A percentile compares a stretch with the other conserved stretches of the same genome.
phyloP scores from a whole-genome alignment of 1,140 invertebrate species.

The Choristoneura fumiferana region DNA sequence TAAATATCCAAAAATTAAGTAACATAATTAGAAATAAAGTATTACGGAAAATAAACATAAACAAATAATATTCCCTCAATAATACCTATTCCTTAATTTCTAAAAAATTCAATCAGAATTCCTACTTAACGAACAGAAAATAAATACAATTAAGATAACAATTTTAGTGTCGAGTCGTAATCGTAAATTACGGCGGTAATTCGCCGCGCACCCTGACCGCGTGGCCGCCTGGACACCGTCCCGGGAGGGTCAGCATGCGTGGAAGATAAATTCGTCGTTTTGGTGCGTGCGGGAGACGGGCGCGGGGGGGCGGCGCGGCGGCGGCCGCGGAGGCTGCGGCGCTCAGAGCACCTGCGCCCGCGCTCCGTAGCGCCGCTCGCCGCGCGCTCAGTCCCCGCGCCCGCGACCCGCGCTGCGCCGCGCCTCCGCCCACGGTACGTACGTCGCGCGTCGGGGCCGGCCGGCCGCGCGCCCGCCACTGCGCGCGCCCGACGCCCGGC shows the following conservation, averaged over 20 bases:
- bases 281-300: slow-evolving; percentile 66
- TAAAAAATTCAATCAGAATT: no score
- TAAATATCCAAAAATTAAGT: no score
- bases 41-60: no score
- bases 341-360: slow-evolving; percentile 77
- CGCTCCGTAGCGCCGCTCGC: slow-evolving; percentile 73
- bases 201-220: no score
- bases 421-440: slow-evolving; percentile 71
- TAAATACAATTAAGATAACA: no score
- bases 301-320: slow-evolving; percentile 62
- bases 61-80: no score
- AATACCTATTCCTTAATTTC: no score
- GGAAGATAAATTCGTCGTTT: slow-evolving; percentile 77
- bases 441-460: slow-evolving; percentile 70
- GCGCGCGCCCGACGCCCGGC: slow-evolving; percentile 50
- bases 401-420: slow-evolving; percentile 59
- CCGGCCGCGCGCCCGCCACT: slow-evolving; percentile 71
- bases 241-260: slow-evolving; percentile 67
- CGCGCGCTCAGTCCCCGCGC: slow-evolving; percentile 68
- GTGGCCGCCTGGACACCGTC: slow-evolving; percentile 65
- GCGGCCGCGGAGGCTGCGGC: slow-evolving; percentile 70
- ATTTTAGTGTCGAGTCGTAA: slow-evolving; percentile 2
- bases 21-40: no score
- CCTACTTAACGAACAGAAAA: no score
- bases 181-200: slow-evolving; percentile 20